A percentile compares a stretch with the other conserved stretches of the same genome.
These are phyloP conservation scores for Lepidocyrtinus sp. DNA, from an alignment of 2,888 invertebrate species.

Conservation along the genomic window DNA sequence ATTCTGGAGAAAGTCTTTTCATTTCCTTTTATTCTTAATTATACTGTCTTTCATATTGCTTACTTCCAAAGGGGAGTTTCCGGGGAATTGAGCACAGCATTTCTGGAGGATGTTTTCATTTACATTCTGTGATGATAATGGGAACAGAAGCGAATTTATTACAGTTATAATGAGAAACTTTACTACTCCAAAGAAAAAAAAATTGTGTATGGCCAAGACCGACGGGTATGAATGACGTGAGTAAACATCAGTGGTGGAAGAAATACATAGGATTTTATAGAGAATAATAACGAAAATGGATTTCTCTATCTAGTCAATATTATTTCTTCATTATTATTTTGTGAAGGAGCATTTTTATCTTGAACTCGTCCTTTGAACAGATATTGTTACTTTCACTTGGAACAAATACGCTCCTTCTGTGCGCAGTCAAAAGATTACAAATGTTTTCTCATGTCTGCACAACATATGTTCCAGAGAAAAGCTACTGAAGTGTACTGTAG, in stretches of 20 bases:
- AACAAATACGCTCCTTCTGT: neutral
- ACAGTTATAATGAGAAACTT: too few species aligned
- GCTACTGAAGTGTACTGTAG: too few species aligned
- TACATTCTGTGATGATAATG: too few species aligned
- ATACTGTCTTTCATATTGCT: too few species aligned
- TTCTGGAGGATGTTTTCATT: neutral
- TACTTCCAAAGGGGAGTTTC: neutral
- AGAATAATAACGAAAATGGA: conserved; percentile 14
- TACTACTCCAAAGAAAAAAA: neutral
- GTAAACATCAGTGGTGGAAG: neutral
- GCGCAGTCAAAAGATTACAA: conserved; percentile 9
- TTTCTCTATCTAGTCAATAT: neutral
- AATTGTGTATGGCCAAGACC: neutral
- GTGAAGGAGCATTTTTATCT: neutral
- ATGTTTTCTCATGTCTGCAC: conserved; percentile 10
- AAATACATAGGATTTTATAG: too few species aligned
- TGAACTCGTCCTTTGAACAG: neutral
- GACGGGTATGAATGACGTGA: neutral
- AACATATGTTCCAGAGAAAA: too few species aligned
- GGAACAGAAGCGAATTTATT: too few species aligned
- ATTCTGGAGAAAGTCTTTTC: too few species aligned
- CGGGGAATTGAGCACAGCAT: too few species aligned
- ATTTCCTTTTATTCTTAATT: neutral
- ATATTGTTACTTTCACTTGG: neutral
- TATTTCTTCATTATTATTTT: conserved; percentile 11